A percentile compares a stretch with the other conserved stretches of the same genome.
phyloP scores from a whole-genome alignment of 1,140 invertebrate species.

The Lordiphosa collinella region DNA sequence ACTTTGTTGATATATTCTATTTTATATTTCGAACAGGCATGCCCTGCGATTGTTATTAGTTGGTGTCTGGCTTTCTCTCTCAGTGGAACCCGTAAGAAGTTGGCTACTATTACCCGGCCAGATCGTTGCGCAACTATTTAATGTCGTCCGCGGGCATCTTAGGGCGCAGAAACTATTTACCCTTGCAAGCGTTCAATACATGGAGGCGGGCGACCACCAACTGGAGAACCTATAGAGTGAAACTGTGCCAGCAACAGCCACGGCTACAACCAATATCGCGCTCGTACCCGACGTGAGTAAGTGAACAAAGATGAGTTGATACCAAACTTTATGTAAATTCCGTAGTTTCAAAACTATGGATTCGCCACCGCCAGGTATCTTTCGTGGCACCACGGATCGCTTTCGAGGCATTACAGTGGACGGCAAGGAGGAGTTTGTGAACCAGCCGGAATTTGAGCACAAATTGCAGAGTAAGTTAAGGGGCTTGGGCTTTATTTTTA shows the following conservation, averaged over 20 bases:
- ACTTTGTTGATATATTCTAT: background rate
- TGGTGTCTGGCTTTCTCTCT: background rate
- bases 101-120: too few species aligned
- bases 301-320: background rate
- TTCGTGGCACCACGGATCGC: slow-evolving; percentile 83
- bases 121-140: slow-evolving; percentile 37
- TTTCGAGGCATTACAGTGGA: slow-evolving; percentile 86
- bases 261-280: background rate
- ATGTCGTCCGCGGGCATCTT: slow-evolving; percentile 54
- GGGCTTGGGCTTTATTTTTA: too few species aligned
- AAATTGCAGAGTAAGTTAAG: slow-evolving; percentile 82
- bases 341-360: slow-evolving; percentile 48
- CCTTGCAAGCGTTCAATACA: slow-evolving; percentile 32
- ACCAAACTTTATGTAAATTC: background rate
- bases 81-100: too few species aligned
- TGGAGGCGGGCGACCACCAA: slow-evolving; percentile 28
- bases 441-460: slow-evolving; percentile 80
- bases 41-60: slow-evolving; percentile 12
- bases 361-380: slow-evolving; percentile 64
- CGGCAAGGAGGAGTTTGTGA: slow-evolving; percentile 80
- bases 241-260: background rate
- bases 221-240: slow-evolving; percentile 11
- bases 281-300: slow-evolving; percentile 10
- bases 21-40: slow-evolving; percentile 16
- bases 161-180: slow-evolving; percentile 26